These are phyloP conservation scores for Rhegmatorhina hoffmannsi DNA, from an alignment of 2,113 vertebrate genomes.

Conservation along the genomic window DNA sequence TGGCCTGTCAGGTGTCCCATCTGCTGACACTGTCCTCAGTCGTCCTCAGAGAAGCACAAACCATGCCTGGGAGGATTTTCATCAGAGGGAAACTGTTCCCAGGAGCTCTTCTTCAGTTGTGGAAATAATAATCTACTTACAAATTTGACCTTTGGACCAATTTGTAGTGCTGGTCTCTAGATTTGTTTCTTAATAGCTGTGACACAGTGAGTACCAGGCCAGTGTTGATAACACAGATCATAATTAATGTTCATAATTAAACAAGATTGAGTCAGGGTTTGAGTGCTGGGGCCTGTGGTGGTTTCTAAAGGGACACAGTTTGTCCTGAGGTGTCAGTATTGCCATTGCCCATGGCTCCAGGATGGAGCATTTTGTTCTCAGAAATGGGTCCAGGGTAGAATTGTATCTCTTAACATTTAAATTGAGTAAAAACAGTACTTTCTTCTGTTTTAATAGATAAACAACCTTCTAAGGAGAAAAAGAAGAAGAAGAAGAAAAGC, in stretches of 20 bases:
- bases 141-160: neutral
- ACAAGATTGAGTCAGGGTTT: too few relatives aligned
- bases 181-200: neutral
- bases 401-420: neutral
- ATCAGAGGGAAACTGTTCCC: neutral
- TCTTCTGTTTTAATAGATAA: constrained; percentile 77
- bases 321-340: neutral
- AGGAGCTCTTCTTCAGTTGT: neutral
- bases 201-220: neutral
- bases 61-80: neutral
- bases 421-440: neutral
- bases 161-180: neutral
- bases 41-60: neutral
- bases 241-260: neutral
- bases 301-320: neutral
- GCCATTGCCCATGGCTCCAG: neutral
- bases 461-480: constrained; percentile 86
- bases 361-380: neutral
- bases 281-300: neutral
- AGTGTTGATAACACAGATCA: neutral
- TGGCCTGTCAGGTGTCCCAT: neutral
- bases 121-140: neutral
- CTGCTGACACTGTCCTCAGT: neutral
- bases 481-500: constrained; percentile 92
- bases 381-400: neutral